Conservation (phyloP, 2,797 vertebrate species). For the Melanotaenia parkinsoni region DNA sequence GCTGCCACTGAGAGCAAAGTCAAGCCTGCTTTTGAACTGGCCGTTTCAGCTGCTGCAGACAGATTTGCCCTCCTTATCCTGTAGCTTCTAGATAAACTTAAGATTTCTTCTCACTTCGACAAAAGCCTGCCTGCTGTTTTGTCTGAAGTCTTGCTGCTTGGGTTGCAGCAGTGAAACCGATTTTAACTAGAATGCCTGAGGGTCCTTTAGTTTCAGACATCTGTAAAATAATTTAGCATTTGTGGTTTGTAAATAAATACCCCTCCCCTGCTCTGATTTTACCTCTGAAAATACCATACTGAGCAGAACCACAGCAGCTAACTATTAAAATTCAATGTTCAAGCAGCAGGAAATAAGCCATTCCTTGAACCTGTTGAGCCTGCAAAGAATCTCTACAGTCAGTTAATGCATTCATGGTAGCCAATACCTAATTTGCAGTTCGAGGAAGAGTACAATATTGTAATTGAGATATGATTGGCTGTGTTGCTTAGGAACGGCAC, state of each 20-base stretch:
- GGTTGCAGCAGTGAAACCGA: slow-evolving; percentile 32
- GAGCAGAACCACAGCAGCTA: slow-evolving; percentile 60
- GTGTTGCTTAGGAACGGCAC: slow-evolving; percentile 85
- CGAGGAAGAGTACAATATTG: slow-evolving; percentile 75
- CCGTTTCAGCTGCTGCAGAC: slow-evolving; percentile 35
- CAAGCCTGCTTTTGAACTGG: slow-evolving; percentile 18
- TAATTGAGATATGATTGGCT: slow-evolving; percentile 78
- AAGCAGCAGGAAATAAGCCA: slow-evolving; percentile 66
- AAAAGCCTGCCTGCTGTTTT: slow-evolving; percentile 33
- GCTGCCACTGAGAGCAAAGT: slow-evolving; percentile 10
- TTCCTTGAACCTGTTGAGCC: slow-evolving; percentile 77
- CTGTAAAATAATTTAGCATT: slow-evolving; percentile 69
- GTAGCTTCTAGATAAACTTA: slow-evolving; percentile 21
- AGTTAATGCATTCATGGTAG: slow-evolving; percentile 81
- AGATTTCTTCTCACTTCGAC: slow-evolving; percentile 37
- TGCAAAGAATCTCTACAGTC: slow-evolving; percentile 68
- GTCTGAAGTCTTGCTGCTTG: slow-evolving; percentile 36
- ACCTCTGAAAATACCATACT: slow-evolving; percentile 63
- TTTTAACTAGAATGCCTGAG: slow-evolving; percentile 49
- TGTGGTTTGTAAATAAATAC: slow-evolving; percentile 65
- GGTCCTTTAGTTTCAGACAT: slow-evolving; percentile 56
- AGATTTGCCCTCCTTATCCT: slow-evolving; percentile 38
- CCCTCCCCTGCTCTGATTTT: slow-evolving; percentile 46
- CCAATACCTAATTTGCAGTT: slow-evolving; percentile 77
- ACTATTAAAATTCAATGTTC: slow-evolving; percentile 62